Evolutionary conservation across 2,888 invertebrate species (phyloP).

Genomic region (Eristalis arbustorum): DNA sequence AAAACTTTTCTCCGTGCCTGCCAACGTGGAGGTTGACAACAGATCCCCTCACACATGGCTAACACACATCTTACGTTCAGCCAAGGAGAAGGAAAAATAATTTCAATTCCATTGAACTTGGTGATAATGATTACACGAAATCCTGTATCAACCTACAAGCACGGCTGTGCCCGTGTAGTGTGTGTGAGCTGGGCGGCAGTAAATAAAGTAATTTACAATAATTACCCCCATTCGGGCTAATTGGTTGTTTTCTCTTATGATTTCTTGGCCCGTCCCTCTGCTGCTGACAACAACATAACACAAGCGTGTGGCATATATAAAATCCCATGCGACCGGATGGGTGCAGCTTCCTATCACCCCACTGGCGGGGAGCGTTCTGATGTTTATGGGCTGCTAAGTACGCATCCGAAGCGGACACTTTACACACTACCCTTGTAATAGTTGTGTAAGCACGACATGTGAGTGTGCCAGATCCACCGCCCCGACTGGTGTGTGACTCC

Average conservation of each 20-base stretch:
- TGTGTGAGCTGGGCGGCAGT: constrained; percentile 54
- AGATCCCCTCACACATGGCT: not conserved
- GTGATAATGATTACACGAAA: constrained; percentile 54
- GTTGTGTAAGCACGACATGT: constrained; percentile 2
- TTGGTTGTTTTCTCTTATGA: constrained; percentile 69
- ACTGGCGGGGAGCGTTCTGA: constrained; percentile 15
- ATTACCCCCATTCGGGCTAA: constrained; percentile 66
- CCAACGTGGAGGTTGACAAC: not conserved
- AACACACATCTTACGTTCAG: not conserved
- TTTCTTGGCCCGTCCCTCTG: constrained; percentile 1
- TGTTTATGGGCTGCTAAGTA: constrained; percentile 66
- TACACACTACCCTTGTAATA: constrained; percentile 21
- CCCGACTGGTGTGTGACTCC: constrained; percentile 8
- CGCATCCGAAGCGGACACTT: constrained; percentile 62
- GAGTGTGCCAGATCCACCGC: constrained; percentile 15
- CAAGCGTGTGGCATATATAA: constrained; percentile 45
- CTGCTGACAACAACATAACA: not conserved
- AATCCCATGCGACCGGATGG: constrained; percentile 45
- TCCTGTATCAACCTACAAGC: not conserved
- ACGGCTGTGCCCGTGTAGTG: not conserved
- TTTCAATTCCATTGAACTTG: constrained; percentile 66
- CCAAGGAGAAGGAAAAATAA: constrained; percentile 26
- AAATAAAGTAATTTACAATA: constrained; percentile 70
- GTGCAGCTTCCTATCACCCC: not conserved
- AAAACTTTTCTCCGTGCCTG: constrained; percentile 3